Evolutionary conservation across 2,797 vertebrate species (phyloP).

Genomic region (Decapterus maruadsi): DNA sequence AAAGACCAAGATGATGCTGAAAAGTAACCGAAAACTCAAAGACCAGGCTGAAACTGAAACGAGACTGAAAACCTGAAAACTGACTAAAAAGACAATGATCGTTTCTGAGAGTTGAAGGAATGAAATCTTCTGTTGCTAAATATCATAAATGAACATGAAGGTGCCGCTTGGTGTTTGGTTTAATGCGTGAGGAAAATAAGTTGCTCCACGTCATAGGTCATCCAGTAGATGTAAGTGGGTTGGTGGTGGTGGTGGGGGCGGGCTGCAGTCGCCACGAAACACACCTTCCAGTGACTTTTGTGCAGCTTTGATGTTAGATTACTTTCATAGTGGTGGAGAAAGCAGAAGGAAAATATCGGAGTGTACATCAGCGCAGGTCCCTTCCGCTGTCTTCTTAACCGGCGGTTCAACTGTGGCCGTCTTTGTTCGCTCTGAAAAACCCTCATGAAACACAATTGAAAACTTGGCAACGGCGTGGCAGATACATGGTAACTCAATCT

Average conservation of each 20-base stretch:
- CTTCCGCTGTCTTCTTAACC: constrained; percentile 63
- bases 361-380: constrained; percentile 66
- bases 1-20: too few species aligned
- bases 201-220: background rate
- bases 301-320: constrained; percentile 62
- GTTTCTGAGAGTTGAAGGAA: background rate
- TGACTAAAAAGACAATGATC: too few species aligned
- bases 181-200: too few species aligned
- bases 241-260: too few species aligned
- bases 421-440: constrained; percentile 69
- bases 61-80: too few species aligned
- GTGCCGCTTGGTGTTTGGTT: too few species aligned
- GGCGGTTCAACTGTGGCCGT: constrained; percentile 58
- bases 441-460: constrained; percentile 70
- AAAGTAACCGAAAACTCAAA: too few species aligned
- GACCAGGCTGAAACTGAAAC: too few species aligned
- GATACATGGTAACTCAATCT: constrained; percentile 69
- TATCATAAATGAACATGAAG: too few species aligned
- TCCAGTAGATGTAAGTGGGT: constrained; percentile 3
- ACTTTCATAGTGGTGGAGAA: constrained; percentile 59
- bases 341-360: constrained; percentile 58
- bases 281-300: constrained; percentile 53
- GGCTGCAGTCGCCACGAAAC: constrained; percentile 20
- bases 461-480: constrained; percentile 59
- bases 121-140: too few species aligned